Evolutionary conservation across 2,888 invertebrate genomes (phyloP), one percentile per base, ranked within the genome.

Genomic region (Smittia aterrima): DNA sequence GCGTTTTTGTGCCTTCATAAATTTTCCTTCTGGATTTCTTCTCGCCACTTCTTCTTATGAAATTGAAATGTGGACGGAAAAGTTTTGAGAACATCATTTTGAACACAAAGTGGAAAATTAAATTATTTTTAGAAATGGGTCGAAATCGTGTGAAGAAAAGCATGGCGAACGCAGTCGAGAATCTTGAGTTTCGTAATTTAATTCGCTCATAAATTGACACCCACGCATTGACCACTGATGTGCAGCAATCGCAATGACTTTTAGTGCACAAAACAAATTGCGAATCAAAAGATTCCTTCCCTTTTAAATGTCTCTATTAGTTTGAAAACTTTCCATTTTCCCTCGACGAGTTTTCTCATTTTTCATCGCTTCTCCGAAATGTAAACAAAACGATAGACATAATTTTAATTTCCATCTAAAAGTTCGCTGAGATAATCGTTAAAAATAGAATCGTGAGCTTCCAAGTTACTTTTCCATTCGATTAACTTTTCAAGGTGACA

Each of bases 91-190:
- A 32, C 4, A 32, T 32, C 32, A 32, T 32, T 32, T 32, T 32
- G 32, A 32, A 47, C 47, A 47, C 47, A n/a, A 47, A 47, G 47
- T 47, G 47, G 47, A 47, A 47, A 47, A 47, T 32, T 32, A 32
- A 38, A 38, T 38, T 47, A 47, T 47, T 47, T 47, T 47, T 47
- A 47, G 47, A 47, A 47, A 47, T 47, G 47, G 47, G 47, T 47
- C 47, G 47, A 47, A 47, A 47, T 47, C 47, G 16, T 32, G 32
- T 9, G 32, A 47, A 47, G 2, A 6, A 32, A 32, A 32, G 32
- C 32, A 9, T 32, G 32, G 13, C 47, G 16, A n/a, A n/a, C 47
- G 6, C 47, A 47, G 47, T 11, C 2, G 47, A 47, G 47, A 47
- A 47, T n/a, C 3, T 47, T 47, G 2, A 47, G 11, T 47, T 47